phyloP scores from a whole-genome alignment of 2,888 invertebrate genomes.

The Athalia cordata region DNA sequence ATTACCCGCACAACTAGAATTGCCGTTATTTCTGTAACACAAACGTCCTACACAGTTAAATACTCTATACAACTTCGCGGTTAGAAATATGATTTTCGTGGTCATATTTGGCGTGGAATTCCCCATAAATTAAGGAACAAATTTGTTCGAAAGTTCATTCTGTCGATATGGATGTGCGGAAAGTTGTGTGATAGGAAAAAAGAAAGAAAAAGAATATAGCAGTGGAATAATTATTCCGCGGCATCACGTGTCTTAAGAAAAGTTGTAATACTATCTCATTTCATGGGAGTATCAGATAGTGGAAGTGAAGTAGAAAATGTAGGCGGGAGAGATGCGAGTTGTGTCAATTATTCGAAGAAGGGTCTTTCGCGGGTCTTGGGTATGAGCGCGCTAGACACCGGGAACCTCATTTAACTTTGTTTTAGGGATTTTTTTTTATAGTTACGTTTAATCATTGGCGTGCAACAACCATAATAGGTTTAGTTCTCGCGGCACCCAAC shows the following conservation, averaged over 20 bases:
- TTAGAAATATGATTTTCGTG: neutral
- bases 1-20: constrained; percentile 29
- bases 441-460: constrained; percentile 69
- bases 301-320: constrained; percentile 16
- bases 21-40: constrained; percentile 18
- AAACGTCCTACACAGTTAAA: neutral
- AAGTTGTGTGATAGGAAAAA: neutral
- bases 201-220: neutral
- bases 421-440: constrained; percentile 68
- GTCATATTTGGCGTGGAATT: neutral
- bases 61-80: neutral
- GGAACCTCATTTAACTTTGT: constrained; percentile 71
- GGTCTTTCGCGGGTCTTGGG: neutral
- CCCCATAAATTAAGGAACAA: neutral
- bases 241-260: neutral
- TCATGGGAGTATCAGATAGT: constrained; percentile 30
- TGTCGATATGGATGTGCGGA: neutral
- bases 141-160: neutral
- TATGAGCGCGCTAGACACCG: neutral
- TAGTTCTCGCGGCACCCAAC: constrained; percentile 64
- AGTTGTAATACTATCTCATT: constrained; percentile 36
- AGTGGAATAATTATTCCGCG: neutral
- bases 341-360: constrained; percentile 36
- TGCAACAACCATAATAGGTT: constrained; percentile 70
- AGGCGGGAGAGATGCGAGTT: neutral